A percentile compares a stretch with the other conserved stretches of the same genome.
These are phyloP conservation scores for Umimayanthus kanabou DNA, from an alignment of 92 coral and sea anemone genomes.

Conservation along the genomic window DNA sequence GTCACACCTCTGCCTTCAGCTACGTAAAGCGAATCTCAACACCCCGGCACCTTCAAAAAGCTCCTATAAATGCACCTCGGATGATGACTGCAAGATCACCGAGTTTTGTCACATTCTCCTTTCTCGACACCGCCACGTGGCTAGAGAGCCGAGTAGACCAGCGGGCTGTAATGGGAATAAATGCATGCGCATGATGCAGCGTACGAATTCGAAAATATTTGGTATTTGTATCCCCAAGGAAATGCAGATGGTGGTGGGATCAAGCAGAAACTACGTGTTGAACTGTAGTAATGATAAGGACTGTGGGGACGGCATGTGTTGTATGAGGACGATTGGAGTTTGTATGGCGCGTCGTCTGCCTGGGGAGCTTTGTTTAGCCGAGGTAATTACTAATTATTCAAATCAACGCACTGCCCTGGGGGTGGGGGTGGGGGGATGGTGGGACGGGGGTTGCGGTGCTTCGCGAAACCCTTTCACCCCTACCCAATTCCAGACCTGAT, in stretches of 20 bases:
- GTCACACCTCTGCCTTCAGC: conserved; percentile 34
- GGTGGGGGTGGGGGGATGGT: no score
- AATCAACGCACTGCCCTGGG: not conserved
- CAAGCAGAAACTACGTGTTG: not conserved
- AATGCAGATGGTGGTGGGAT: not conserved
- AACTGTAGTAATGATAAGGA: conserved; percentile 27
- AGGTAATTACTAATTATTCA: conserved; percentile 6
- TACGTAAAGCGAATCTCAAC: conserved; percentile 1
- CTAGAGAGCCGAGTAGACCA: conserved; percentile 13
- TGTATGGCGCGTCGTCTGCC: conserved; percentile 25
- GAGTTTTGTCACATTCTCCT: conserved; percentile 38
- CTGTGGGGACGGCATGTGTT: conserved; percentile 32
- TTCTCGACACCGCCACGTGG: conserved; percentile 21
- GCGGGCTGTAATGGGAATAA: conserved; percentile 3
- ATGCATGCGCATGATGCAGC: conserved; percentile 16
- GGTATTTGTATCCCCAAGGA: conserved; percentile 39
- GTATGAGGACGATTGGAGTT: conserved; percentile 12
- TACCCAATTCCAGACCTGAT: no score
- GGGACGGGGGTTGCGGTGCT: no score
- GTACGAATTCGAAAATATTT: not conserved
- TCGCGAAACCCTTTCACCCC: no score
- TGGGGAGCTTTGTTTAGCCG: conserved; percentile 11
- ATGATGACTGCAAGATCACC: conserved; percentile 40
- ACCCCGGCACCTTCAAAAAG: not conserved
- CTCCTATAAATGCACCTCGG: conserved; percentile 35